Evolutionary conservation across 2,113 vertebrate species (phyloP), one percentile per base, ranked within the genome.

Genomic region (Cariama cristata): DNA sequence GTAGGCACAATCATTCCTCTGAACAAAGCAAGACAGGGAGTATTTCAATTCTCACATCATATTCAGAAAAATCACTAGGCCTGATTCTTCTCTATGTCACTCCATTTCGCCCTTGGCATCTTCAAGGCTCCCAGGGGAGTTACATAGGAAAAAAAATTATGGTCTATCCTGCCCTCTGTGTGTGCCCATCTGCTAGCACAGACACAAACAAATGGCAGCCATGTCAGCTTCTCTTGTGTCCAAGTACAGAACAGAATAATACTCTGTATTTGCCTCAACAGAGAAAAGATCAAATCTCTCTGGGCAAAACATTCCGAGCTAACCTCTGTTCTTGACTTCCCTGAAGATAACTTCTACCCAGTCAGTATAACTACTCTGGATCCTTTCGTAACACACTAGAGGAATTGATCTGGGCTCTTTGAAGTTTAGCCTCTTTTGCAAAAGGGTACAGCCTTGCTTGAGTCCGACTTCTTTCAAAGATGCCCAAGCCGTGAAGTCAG

Each of bases 151-250:
- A 60, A 42, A 66, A 75, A 38, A 8, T 3, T 3, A 50, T 1
- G 4, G 12, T n/a, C 35, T n/a, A 3, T 21, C 8, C 12, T n/a
- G 27, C 40, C 21, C 7, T 23, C 33, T 30, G n/a, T 2, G 4
- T 24, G 9, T 24, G 6, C n/a, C 8, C 38, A 18, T 38, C 58
- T 52, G 58, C 53, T 19, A 72, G 83, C 62, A 82, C 20, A 49
- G 71, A 35, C 47, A 66, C 38, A 69, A 79, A 14, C 11, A 53
- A 60, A 19, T 6, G 3, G 58, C 67, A 71, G 74, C 27, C 35
- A 18, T 3, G 20, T 22, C 49, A 76, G 50, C 50, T 60, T 52
- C 72, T 56, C 28, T 50, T 86, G 30, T 67, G 38, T 28, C 15
- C 35, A 63, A 73, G 42, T 12, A 55, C 26, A 32, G 13, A 64